These are phyloP conservation scores for Gortyna flavago DNA, from an alignment of 2,888 invertebrate genomes.

Conservation along the genomic window DNA sequence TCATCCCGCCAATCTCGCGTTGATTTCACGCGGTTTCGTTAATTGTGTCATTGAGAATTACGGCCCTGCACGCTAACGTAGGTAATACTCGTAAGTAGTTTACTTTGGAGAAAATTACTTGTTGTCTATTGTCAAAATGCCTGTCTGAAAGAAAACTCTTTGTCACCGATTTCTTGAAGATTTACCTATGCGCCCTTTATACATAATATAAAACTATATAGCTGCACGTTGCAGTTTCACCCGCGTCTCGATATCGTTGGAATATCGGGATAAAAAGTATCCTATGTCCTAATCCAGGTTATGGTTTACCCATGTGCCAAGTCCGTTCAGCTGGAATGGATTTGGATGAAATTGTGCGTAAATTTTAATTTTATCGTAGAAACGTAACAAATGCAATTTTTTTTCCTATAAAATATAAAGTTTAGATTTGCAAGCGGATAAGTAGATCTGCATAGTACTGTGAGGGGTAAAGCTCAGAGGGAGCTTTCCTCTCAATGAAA, in stretches of 20 bases:
- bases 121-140: background rate
- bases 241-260: background rate
- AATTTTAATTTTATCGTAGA: background rate
- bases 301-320: no score
- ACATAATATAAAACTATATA: no score
- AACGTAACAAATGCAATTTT: background rate
- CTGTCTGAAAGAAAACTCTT: background rate
- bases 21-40: no score
- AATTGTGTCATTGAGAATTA: no score
- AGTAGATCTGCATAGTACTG: background rate
- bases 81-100: no score
- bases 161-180: background rate
- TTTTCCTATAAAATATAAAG: background rate
- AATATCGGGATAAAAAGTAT: background rate
- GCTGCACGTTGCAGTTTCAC: background rate
- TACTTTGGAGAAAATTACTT: background rate
- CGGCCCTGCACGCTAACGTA: no score
- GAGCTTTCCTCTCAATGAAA: no score
- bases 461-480: no score
- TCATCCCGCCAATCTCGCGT: no score
- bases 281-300: no score
- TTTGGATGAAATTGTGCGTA: no score
- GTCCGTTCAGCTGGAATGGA: background rate
- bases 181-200: no score
- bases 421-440: background rate